Base-by-base conservation (phyloP, 2,888 invertebrate genomes). In the Argynnis bischoffii region DNA sequence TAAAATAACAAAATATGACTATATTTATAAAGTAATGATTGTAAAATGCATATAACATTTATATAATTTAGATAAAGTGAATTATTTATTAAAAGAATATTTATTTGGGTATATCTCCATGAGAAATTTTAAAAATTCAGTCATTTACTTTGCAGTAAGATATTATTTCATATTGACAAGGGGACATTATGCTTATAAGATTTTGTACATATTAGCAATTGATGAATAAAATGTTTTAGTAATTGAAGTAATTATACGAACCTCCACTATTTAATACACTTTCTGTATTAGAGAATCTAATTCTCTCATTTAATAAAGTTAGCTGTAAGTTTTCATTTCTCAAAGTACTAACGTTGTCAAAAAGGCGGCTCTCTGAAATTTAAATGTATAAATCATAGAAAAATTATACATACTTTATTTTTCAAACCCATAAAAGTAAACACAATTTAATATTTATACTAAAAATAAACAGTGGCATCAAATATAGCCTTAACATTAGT, bases 311-410 rank as follows among this genome's bases (percentile, higher is more conserved):
- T 76, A 97, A 96, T 71, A 98, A 94, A 14, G 96, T 96, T 48
- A 98, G 90, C 75, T 97, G 97, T 35, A 97, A 92, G 85, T 98
- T 98, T 89, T 98, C 97, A 75, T 95, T 94, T 80, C 96, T 95
- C 66, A 98, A 87, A 55, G 95, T 94, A 78, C 96, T 96, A 26
- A 96, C 95, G 87, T 94, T 95, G 83, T 98, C 98, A 87, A 97
- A 96, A 57, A 98, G 90, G 76, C 96, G 95, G 87, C 97, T 98
- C 88, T 98, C 98, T 98, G 90, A 69, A 94, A 93, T 15, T 8
- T 15, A 51, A 16, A 53, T 18, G 8, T 21, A 41, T 18, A 35
- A 41, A 11, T 8, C 8, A 8, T 41, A 8, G 35, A 41, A 41
- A 41, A 41, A 41, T 11, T 11, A 41, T 41, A 26, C 6, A n/a